Evolutionary conservation across 2,888 invertebrate genomes (phyloP), one percentile per base, ranked within the genome.

Genomic region (Esperia sulphurella): DNA sequence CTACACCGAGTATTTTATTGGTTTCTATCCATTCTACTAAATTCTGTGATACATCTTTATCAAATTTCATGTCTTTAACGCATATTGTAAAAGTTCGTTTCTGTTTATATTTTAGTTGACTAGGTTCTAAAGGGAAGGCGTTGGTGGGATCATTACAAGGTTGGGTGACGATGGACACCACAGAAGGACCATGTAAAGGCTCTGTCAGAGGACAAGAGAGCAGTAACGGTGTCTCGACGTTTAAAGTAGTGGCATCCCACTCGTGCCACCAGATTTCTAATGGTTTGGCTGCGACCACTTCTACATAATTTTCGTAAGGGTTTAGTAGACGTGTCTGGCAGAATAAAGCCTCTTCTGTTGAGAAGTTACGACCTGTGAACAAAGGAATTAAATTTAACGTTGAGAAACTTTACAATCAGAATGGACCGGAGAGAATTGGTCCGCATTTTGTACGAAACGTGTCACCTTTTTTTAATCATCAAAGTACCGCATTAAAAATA

Each of bases 21-120:
- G 92, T 86, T 77, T 94, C 94, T 50, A 95, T 88, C 94, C 95
- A 95, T 68, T 94, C 94, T 2, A 94, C 78, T 43, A 95, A 69
- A 46, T 84, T 88, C 28, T 79, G 79, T 4, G 93, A 92, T 43
- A 93, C 90, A 61, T 94, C 93, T 54, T 88, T 86, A 43, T 86
- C 68, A 59, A 94, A 95, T 60, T 92, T 90, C 75, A 95, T 77
- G 46, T 94, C 94, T 76, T 95, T 95, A 1, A 95, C 93, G 65
- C 95, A 95, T 40, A 95, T 81, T 9, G 92, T 93, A 58, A 94
- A 93, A 37, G 83, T 82, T 58, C 84, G 70, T 55, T 70, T 71
- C 47, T 64, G 66, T 47, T 63, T 61, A 7, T 60, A 40, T 8
- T 41, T 56, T 39, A 55, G 48, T 47, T 53, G 54, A 31, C 50